Evolutionary conservation across 2,797 vertebrate genomes (phyloP).

Genomic region (Zalophus californianus): DNA sequence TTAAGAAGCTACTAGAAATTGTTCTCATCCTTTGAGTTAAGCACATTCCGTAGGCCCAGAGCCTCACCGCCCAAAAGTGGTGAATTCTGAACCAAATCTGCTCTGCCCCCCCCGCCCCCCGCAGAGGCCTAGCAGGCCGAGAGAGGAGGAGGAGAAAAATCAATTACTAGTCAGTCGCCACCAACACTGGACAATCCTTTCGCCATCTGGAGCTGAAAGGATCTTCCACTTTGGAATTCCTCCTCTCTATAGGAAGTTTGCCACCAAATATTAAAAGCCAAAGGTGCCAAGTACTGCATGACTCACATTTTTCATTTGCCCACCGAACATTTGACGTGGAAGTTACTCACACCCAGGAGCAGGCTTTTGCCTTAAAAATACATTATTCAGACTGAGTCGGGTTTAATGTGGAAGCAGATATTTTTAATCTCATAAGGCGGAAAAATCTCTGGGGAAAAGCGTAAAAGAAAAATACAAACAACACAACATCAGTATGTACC

Average conservation of each 20-base stretch:
- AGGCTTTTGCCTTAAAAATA: constrained; percentile 13
- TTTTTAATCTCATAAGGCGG: constrained; percentile 8
- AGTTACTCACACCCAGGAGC: constrained; percentile 30
- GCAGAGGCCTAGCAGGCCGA: background rate
- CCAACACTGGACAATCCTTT: background rate
- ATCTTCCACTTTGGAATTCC: background rate
- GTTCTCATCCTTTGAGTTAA: background rate
- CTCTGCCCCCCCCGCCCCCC: background rate
- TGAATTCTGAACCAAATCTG: constrained; percentile 28
- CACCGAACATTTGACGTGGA: constrained; percentile 1
- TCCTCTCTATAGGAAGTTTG: constrained; percentile 42
- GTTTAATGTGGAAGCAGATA: background rate
- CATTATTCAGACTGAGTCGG: background rate
- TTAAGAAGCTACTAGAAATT: background rate
- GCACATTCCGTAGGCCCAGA: background rate
- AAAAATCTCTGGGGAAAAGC: background rate
- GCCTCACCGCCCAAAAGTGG: background rate
- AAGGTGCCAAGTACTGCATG: constrained; percentile 17
- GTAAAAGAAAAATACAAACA: background rate
- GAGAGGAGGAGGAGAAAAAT: constrained; percentile 74
- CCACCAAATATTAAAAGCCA: constrained; percentile 65
- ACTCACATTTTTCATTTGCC: constrained; percentile 62
- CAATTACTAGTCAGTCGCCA: background rate
- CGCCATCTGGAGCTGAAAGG: background rate
- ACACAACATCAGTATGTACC: too few species aligned